Conservation (phyloP, 2,113 vertebrate species). For the Neoarius graeffei region DNA sequence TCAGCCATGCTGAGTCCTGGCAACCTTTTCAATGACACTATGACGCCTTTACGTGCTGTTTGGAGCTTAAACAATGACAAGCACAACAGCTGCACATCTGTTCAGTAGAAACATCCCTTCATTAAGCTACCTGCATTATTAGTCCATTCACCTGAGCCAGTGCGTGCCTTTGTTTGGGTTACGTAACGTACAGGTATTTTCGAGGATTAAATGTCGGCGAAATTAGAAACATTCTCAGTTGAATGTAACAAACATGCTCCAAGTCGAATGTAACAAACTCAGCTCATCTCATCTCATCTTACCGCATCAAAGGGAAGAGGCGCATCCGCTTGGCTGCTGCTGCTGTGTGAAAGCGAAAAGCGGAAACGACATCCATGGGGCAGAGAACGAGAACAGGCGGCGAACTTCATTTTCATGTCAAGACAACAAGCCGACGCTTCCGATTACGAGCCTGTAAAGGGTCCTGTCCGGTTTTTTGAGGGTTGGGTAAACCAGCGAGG, state of each 20-base stretch:
- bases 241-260: background rate
- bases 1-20: background rate
- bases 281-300: conserved; percentile 51
- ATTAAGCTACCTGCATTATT: background rate
- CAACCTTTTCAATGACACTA: background rate
- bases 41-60: background rate
- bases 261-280: too few relatives aligned
- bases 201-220: background rate
- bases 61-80: background rate
- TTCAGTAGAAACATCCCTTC: background rate
- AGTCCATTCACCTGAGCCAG: background rate
- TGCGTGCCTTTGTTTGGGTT: background rate
- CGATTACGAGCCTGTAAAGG: background rate
- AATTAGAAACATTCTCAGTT: background rate
- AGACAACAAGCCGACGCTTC: conserved; percentile 43
- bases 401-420: conserved; percentile 71
- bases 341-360: conserved; percentile 58
- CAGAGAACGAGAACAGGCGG: conserved; percentile 60
- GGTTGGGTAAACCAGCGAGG: background rate
- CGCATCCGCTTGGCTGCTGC: conserved; percentile 68
- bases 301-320: conserved; percentile 76
- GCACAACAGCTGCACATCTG: background rate
- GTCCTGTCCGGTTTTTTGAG: background rate
- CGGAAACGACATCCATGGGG: conserved; percentile 67
- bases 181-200: conserved; percentile 8